phyloP scores from a whole-genome alignment of 2,797 vertebrate species.

The Melopsittacus undulatus region DNA sequence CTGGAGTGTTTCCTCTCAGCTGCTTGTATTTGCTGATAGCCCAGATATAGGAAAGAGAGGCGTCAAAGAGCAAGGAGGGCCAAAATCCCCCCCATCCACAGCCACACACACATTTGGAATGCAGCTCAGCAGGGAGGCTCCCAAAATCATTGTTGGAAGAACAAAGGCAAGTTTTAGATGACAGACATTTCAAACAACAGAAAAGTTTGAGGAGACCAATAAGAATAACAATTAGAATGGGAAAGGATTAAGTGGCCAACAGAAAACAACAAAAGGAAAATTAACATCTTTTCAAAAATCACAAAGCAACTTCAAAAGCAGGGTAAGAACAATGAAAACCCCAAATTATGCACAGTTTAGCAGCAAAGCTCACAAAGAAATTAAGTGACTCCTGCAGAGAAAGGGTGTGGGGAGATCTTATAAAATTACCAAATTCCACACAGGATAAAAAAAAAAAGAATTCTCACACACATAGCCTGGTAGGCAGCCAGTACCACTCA shows the following conservation, averaged over 20 bases:
- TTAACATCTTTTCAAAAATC: conserved; percentile 68
- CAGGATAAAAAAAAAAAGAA: conserved; percentile 6
- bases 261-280: conserved; percentile 63
- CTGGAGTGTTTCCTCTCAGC: background rate
- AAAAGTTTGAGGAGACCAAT: conserved; percentile 40
- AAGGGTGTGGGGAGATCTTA: conserved; percentile 59
- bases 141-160: conserved; percentile 61
- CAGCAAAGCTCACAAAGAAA: conserved; percentile 56
- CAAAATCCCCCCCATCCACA: conserved; percentile 42
- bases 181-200: conserved; percentile 63
- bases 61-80: conserved; percentile 15
- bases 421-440: conserved; percentile 50
- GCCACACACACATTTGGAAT: conserved; percentile 65
- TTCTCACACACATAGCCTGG: conserved; percentile 41
- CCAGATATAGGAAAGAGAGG: background rate
- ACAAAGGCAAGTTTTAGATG: conserved; percentile 62
- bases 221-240: conserved; percentile 58
- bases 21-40: conserved; percentile 6
- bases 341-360: conserved; percentile 59
- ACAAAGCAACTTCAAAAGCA: conserved; percentile 48
- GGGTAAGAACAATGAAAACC: conserved; percentile 51
- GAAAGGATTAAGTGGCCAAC: conserved; percentile 66
- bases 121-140: conserved; percentile 45
- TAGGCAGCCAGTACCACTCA: conserved; percentile 4
- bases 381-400: conserved; percentile 57